Conservation (phyloP, 2,888 invertebrate species). For the Euspilapteryx auroguttella region DNA sequence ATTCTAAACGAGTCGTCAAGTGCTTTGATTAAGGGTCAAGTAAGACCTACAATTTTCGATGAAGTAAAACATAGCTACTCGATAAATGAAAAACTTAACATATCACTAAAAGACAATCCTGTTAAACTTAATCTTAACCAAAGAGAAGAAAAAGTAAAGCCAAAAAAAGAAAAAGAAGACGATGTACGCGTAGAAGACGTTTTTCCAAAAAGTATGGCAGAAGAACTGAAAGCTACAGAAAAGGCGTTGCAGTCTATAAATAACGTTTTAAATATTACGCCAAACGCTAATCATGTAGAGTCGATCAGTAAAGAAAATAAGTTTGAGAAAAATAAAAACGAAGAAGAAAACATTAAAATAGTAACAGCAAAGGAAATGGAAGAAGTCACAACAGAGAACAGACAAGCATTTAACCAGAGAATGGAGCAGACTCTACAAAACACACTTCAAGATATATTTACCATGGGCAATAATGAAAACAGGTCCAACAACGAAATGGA, state of each 20-base stretch:
- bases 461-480: constrained; percentile 19
- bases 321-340: too few relatives aligned
- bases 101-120: constrained; percentile 28
- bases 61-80: constrained; percentile 32
- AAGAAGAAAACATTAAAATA: background rate
- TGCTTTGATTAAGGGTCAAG: constrained; percentile 21
- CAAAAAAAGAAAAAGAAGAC: constrained; percentile 7
- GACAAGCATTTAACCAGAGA: constrained; percentile 20
- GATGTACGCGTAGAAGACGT: too few relatives aligned
- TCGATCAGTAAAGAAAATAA: too few relatives aligned
- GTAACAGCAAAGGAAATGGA: background rate
- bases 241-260: too few relatives aligned
- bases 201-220: too few relatives aligned
- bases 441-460: constrained; percentile 27
- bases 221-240: too few relatives aligned
- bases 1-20: constrained; percentile 31
- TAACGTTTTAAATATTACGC: too few relatives aligned
- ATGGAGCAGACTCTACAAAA: constrained; percentile 30
- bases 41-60: constrained; percentile 19
- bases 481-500: constrained; percentile 29
- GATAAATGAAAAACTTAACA: constrained; percentile 36
- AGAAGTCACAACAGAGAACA: constrained; percentile 1
- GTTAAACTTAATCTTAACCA: constrained; percentile 17
- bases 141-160: constrained; percentile 11
- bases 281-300: too few relatives aligned